Base-by-base conservation (phyloP, 2,113 vertebrate genomes). In the Engystomops pustulosus region DNA sequence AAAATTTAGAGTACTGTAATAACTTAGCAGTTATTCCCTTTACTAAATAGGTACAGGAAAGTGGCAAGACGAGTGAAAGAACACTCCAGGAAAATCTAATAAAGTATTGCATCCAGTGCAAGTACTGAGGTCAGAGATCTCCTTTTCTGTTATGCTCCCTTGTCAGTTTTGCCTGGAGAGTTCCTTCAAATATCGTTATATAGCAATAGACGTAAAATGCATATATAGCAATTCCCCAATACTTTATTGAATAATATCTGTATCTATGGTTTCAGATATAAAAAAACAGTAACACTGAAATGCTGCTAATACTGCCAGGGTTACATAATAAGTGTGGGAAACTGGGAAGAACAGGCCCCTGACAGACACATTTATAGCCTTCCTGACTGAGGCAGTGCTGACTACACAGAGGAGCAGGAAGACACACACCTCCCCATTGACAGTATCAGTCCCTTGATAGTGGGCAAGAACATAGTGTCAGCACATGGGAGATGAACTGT, bases 401-500 rank as follows among this genome's bases (percentile, higher is more conserved):
- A 69, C 62, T 51, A 3, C 20, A 36, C 18, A 68, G 30, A 18
- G 4, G 41, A 6, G 34, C 62, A 69, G 79, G 79, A 80, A 69
- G 79, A 14, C 62, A 2, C 41, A 68, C 44, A 34, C 58, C 41
- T 67, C 60, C 67, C 32, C 15, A 20, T 15, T 23, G 75, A 88
- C 87, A 84, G 87, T 72, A 36, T 51, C 20, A 49, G 15, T 76
- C 72, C 49, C 72, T 34, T 53, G 72, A 55, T 30, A 76, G 3
- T n/a, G 47, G 47, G 45, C 49, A 25, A 53, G 47, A n/a, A 55
- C 72, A 53, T 55, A 36, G 27, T 32, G 45, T 53, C 49, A 53
- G 72, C 47, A 76, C 25, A 51, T 3, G 20, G 25, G 47, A 27
- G 60, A 34, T 6, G 47, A 75, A 32, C 25, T 32, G n/a, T 76